Evolutionary conservation across 1,140 invertebrate genomes (phyloP).

Genomic region (Leptinotarsa defecta): DNA sequence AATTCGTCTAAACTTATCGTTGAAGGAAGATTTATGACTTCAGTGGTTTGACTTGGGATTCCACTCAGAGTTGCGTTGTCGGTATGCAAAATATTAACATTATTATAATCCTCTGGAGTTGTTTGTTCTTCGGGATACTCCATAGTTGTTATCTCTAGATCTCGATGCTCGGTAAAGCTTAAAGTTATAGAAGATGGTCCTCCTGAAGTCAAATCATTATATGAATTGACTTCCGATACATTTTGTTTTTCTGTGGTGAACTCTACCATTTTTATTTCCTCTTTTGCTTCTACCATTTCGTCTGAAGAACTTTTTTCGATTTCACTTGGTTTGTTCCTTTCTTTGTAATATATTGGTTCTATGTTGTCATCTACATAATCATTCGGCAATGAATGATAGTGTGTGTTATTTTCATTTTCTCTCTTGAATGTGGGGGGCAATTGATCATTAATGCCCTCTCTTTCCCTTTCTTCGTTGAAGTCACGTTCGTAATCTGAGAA

Average conservation of each 20-base stretch:
- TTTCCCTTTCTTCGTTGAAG: not conserved
- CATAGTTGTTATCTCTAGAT: no score
- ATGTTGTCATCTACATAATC: constrained; percentile 65
- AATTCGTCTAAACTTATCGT: not conserved
- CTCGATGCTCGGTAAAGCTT: no score
- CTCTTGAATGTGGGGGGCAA: not conserved
- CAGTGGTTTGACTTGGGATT: not conserved
- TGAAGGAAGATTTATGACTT: not conserved
- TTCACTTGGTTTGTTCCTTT: not conserved
- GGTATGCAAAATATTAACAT: not conserved
- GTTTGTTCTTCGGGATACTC: constrained; percentile 5
- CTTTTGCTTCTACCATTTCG: not conserved
- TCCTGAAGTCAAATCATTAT: not conserved
- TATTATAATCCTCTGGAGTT: not conserved
- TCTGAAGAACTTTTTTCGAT: not conserved
- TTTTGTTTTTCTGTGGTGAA: not conserved
- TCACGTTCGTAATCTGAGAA: not conserved
- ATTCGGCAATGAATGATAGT: constrained; percentile 10
- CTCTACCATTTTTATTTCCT: not conserved
- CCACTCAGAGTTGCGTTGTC: not conserved
- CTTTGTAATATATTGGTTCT: constrained; percentile 52
- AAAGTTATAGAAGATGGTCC: not conserved
- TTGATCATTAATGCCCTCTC: not conserved
- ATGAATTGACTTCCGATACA: not conserved
- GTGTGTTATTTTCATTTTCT: constrained; percentile 4